phyloP scores from a whole-genome alignment of 92 coral and sea anemone species.

The Phenganax marumi region DNA sequence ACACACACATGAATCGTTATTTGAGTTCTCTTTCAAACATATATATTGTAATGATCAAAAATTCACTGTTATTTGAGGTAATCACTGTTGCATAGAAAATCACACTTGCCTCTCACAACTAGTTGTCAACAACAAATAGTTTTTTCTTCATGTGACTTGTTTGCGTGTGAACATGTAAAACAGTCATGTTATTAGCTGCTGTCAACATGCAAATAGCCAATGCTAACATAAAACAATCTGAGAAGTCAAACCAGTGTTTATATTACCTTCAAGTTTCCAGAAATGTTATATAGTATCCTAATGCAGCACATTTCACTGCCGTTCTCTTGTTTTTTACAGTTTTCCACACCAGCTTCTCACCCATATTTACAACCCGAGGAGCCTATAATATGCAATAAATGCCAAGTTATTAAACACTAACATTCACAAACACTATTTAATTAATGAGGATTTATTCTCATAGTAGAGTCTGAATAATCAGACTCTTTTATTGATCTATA shows the following conservation, averaged over 20 bases:
- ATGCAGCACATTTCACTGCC: constrained; percentile 27
- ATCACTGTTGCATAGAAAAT: too few relatives aligned
- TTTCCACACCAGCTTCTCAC: constrained; percentile 42
- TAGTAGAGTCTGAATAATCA: too few relatives aligned
- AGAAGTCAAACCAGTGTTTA: constrained; percentile 9
- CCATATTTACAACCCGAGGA: constrained; percentile 37
- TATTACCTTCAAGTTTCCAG: constrained; percentile 36
- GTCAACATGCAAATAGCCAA: neutral
- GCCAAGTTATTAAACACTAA: neutral
- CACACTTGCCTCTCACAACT: too few relatives aligned
- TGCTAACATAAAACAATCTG: neutral
- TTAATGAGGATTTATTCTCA: too few relatives aligned
- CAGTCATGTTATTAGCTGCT: neutral
- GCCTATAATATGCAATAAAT: constrained; percentile 11
- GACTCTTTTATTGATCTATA: too few relatives aligned
- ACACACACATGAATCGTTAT: too few relatives aligned
- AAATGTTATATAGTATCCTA: constrained; percentile 41
- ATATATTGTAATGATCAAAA: too few relatives aligned
- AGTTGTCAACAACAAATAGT: too few relatives aligned
- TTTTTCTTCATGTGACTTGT: too few relatives aligned
- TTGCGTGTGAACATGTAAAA: neutral
- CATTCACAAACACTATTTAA: too few relatives aligned
- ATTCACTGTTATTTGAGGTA: too few relatives aligned
- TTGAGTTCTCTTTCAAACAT: too few relatives aligned
- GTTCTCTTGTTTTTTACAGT: constrained; percentile 40